A percentile compares a stretch with the other conserved stretches of the same genome.
Conservation (phyloP, 2,888 invertebrate genomes). For the Philhelius pedissequus region DNA sequence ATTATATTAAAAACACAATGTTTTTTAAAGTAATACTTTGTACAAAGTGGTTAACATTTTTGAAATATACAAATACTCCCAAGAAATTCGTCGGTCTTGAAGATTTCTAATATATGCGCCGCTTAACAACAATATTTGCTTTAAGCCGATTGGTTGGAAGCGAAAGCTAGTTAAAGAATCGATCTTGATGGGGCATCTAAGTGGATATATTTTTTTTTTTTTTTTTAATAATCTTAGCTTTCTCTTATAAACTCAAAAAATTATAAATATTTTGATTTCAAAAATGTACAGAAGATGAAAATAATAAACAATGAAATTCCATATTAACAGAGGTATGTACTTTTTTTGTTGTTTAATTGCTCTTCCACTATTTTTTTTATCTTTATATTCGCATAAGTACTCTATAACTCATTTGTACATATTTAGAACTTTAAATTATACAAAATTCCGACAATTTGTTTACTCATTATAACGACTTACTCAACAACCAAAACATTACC, state of each 20-base stretch:
- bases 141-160: no score
- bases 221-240: no score
- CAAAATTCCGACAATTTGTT: not conserved
- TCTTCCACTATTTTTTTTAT: not conserved
- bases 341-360: not conserved
- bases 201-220: no score
- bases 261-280: not conserved
- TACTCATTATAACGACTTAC: conserved; percentile 17
- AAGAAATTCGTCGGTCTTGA: no score
- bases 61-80: no score
- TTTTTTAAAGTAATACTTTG: no score
- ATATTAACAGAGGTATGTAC: not conserved
- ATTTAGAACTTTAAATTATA: not conserved
- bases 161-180: no score
- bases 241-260: not conserved
- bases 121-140: no score
- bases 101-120: no score
- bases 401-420: not conserved
- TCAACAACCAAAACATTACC: conserved; percentile 2
- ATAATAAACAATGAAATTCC: not conserved
- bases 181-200: no score
- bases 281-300: not conserved
- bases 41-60: no score
- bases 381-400: not conserved
- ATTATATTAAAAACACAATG: no score